Evolutionary conservation across 1,140 invertebrate species (phyloP), one percentile per base, ranked within the genome.

Genomic region (Drosophila novamexicana): DNA sequence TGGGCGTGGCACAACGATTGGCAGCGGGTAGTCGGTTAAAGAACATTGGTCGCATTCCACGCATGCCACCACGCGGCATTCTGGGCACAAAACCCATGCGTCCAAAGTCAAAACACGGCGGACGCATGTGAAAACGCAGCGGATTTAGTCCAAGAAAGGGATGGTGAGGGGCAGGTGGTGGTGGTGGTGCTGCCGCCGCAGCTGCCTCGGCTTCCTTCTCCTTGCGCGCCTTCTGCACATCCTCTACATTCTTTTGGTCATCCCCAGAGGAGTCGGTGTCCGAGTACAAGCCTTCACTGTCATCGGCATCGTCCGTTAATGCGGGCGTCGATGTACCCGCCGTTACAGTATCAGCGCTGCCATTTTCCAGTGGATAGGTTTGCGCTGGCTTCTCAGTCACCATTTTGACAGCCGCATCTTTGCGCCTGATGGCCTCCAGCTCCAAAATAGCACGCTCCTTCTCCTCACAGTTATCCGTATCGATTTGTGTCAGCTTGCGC

Each of bases 231-330:
- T 76, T 47, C 32, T 90, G 85, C 47, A 89, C 85, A 71, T 85
- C 85, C 44, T 84, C 65, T 16, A 89, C 49, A 36, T 67, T 64
- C 18, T 64, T 68, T 1, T 79, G 62, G 6, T 84, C 80, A 22
- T 84, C 81, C 8, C 14, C 68, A 10, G 81, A 84, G 0, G 84
- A 90, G 18, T 89, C 84, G 2, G 85, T 81, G 10, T 89, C 84
- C 32, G 84, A 89, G n/a, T 89, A 89, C 36, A 89, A 56, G 18
- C 84, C 84, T 63, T 89, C 84, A 16, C 82, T 86, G 45, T 89
- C 84, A 37, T 88, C 84, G 0, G 75, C 73, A 4, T 80, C 81
- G 1, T 75, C 50, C 2, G 47, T 34, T 18, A 14, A 59, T 32
- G 57, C 39, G 0, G 56, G 18, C 8, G 47, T 5, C 4, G 56